phyloP scores from a whole-genome alignment of 1,140 invertebrate genomes.

The Cataglyphis hispanica region DNA sequence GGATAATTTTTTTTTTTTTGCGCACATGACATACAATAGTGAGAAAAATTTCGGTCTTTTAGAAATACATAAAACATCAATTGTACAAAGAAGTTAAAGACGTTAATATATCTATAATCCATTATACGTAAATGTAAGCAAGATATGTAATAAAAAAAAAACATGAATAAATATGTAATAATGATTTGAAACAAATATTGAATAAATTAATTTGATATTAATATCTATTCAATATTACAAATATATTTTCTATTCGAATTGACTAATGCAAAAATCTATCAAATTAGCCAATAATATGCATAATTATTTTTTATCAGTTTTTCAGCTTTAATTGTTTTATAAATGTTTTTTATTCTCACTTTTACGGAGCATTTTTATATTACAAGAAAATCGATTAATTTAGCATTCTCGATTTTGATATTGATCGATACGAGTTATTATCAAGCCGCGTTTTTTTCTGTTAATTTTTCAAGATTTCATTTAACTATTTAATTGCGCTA shows the following conservation, averaged over 20 bases:
- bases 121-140: too few relatives aligned
- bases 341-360: background rate
- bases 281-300: background rate
- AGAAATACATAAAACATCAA: too few relatives aligned
- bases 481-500: conserved; percentile 63
- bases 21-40: background rate
- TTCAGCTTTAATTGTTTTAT: background rate
- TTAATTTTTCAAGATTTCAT: background rate
- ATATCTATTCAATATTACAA: too few relatives aligned
- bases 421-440: conserved; percentile 47
- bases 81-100: too few relatives aligned
- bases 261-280: background rate
- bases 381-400: background rate
- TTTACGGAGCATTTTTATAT: background rate
- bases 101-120: too few relatives aligned
- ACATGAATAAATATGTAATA: too few relatives aligned
- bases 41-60: background rate
- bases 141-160: too few relatives aligned
- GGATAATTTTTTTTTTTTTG: conserved; percentile 18
- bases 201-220: too few relatives aligned
- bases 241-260: background rate
- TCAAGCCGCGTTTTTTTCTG: background rate
- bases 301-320: background rate
- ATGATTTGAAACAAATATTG: too few relatives aligned
- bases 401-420: background rate